phyloP scores from a whole-genome alignment of 2,888 invertebrate genomes.

The Thelaira solivaga region DNA sequence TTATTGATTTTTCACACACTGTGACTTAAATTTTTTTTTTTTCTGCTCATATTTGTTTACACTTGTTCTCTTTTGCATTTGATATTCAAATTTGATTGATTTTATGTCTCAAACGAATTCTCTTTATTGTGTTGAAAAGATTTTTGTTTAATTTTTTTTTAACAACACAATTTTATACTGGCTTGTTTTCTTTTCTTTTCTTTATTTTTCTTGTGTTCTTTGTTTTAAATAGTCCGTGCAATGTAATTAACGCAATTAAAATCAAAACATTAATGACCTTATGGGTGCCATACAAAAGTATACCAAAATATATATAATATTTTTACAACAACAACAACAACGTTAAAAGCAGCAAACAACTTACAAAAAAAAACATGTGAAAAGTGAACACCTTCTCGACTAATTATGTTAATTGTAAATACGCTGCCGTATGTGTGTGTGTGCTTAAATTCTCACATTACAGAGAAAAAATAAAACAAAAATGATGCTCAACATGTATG shows the following conservation, averaged over 20 bases:
- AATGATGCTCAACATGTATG: neutral
- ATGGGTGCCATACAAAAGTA: slow-evolving; percentile 56
- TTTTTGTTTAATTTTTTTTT: neutral
- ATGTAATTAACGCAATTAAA: slow-evolving; percentile 77
- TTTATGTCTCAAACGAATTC: too few relatives aligned
- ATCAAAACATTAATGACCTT: slow-evolving; percentile 75
- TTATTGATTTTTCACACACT: slow-evolving; percentile 53
- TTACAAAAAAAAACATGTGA: neutral
- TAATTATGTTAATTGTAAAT: slow-evolving; percentile 68
- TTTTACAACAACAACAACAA: neutral
- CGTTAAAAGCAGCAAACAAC: neutral
- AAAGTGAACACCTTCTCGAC: slow-evolving; percentile 64
- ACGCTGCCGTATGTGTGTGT: neutral
- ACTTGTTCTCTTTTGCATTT: slow-evolving; percentile 15
- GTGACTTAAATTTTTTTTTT: neutral
- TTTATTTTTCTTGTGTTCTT: neutral
- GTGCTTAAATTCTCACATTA: neutral
- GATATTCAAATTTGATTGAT: neutral
- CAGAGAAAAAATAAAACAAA: neutral
- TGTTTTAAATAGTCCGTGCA: slow-evolving; percentile 70
- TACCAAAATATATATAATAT: slow-evolving; percentile 19
- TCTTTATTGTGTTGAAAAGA: too few relatives aligned
- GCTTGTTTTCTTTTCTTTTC: neutral
- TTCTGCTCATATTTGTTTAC: neutral
- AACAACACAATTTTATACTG: neutral